These are phyloP conservation scores for Apotomis capreana DNA, from an alignment of 2,888 invertebrate species.

Conservation along the genomic window DNA sequence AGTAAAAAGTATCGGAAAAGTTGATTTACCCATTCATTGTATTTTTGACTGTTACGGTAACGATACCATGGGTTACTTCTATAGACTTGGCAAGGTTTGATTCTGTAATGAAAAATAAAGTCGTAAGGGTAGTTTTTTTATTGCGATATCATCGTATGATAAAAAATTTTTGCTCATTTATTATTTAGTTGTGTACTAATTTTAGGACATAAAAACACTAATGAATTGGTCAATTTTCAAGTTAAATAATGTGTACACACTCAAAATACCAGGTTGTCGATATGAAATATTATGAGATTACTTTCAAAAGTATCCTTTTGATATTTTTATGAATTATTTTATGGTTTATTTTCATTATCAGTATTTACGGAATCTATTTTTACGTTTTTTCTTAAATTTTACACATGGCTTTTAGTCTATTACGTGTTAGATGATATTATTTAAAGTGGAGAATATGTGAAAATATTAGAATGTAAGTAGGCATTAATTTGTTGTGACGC, in stretches of 20 bases:
- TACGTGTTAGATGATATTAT: conserved; percentile 4
- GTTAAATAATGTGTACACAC: background rate
- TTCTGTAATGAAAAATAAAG: too few species aligned
- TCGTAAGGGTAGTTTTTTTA: background rate
- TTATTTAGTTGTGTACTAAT: conserved; percentile 21
- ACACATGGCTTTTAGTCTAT: conserved; percentile 5
- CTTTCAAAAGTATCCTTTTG: background rate
- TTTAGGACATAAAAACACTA: background rate
- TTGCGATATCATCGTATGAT: background rate
- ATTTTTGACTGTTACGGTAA: too few species aligned
- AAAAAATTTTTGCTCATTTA: background rate
- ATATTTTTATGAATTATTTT: conserved; percentile 3
- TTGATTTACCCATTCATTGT: too few species aligned
- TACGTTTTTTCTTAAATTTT: conserved; percentile 4
- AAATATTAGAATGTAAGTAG: conserved; percentile 25
- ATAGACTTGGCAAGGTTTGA: too few species aligned
- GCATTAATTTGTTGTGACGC: conserved; percentile 13
- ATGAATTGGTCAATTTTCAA: too few species aligned
- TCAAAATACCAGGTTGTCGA: background rate
- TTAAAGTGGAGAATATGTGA: conserved; percentile 2
- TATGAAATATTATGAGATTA: conserved; percentile 8
- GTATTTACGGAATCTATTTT: conserved; percentile 20
- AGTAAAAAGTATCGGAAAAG: too few species aligned
- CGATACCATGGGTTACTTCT: too few species aligned
- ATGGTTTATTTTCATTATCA: conserved; percentile 10